Base-by-base conservation (phyloP, 2,797 vertebrate species). In the Gallinago nigripennis region DNA sequence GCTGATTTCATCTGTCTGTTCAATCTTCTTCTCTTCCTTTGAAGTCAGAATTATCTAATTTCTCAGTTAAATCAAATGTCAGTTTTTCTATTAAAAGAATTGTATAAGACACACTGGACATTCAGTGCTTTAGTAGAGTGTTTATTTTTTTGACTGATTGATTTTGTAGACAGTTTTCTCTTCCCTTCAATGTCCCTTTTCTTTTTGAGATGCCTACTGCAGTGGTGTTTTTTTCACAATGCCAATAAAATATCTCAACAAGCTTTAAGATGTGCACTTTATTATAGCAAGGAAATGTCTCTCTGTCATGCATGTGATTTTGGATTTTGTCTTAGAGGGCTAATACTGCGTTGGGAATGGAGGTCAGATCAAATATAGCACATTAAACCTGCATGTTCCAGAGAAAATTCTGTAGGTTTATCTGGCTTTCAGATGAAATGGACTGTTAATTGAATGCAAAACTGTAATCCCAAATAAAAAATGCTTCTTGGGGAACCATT, bases 1-100 rank as follows among this genome's bases (percentile, higher is more conserved):
- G 79, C 65, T 94, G 73, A 86, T 84, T 94, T 93, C 31, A 69
- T 77, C 82, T 82, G 68, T 91, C 68, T 79, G 37, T 79, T 92
- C 80, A 77, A 60, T 82, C 83, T 64, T 75, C 35, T 35, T 53
- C 39, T 79, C 14, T 27, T 89, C n/a, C 66, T 96, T 90, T 91
- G 80, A 94, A 90, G 77, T 79, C 88, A 94, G 86, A 95, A 92
- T 90, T 94, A 86, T 68, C 86, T 90, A 90, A 96, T 92, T 96
- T 84, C 70, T 94, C 91, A 91, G 80, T 84, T 91, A 94, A 95
- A 94, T 88, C 66, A 92, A 94, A 82, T 88, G 85, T 88, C 91
- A 90, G 50, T 76, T 80, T 93, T 87, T 87, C 45, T 82, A 65
- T 70, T 70, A 45, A 54, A 90, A 90, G 60, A 68, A 77, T 72